phyloP scores from a whole-genome alignment of 2,797 vertebrate genomes.

The Silurus lanzhouensis region DNA sequence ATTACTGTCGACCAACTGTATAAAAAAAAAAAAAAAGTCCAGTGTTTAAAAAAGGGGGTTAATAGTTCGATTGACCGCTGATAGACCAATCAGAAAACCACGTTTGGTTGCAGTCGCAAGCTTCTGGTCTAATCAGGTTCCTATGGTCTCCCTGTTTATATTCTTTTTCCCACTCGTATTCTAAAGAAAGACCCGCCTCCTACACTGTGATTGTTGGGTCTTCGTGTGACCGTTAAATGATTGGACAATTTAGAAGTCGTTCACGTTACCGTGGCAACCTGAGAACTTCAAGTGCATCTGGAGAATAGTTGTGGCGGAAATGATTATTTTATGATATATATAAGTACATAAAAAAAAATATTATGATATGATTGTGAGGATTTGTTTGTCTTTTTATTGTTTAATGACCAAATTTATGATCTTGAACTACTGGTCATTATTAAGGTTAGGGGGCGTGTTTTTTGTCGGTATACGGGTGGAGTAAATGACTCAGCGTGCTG shows the following conservation, averaged over 20 bases:
- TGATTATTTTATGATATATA: too few species aligned
- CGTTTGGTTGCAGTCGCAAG: neutral
- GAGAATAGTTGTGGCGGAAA: too few species aligned
- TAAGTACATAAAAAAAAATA: too few species aligned
- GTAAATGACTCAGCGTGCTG: slow-evolving; percentile 53
- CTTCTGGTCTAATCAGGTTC: slow-evolving; percentile 55
- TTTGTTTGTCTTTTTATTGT: neutral
- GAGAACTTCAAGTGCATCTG: too few species aligned
- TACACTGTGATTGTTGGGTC: neutral
- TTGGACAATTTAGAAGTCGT: neutral
- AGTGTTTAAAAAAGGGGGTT: neutral
- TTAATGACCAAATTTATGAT: neutral
- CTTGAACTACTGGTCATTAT: neutral
- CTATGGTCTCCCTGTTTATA: slow-evolving; percentile 38
- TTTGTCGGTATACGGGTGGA: slow-evolving; percentile 33
- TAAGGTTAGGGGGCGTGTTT: neutral
- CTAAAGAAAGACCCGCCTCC: neutral
- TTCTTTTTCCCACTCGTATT: slow-evolving; percentile 19
- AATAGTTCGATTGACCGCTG: neutral
- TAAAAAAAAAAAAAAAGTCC: neutral
- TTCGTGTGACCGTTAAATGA: neutral
- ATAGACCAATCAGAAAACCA: neutral
- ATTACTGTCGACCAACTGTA: neutral
- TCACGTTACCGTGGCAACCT: neutral
- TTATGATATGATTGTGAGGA: too few species aligned